Evolutionary conservation across 1,140 invertebrate species (phyloP).

Genomic region (Proctacanthus coquilletti): DNA sequence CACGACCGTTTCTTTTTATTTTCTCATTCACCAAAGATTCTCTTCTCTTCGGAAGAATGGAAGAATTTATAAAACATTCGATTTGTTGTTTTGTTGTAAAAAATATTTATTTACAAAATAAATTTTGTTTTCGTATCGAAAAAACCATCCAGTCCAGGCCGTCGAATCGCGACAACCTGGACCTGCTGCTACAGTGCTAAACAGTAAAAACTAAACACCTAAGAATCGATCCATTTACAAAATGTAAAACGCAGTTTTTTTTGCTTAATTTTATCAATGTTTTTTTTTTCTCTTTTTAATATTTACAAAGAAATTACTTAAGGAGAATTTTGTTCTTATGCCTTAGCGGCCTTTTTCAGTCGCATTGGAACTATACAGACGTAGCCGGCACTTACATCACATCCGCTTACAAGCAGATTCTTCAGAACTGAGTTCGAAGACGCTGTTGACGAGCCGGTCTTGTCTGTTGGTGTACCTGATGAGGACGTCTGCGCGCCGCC

Average conservation of each 20-base stretch:
- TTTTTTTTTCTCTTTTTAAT: slow-evolving; percentile 4
- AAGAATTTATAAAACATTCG: slow-evolving; percentile 8
- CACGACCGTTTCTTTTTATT: slow-evolving; percentile 3
- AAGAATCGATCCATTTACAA: slow-evolving; percentile 32
- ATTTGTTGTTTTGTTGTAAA: slow-evolving; percentile 3
- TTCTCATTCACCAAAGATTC: background rate
- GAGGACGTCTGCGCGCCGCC: slow-evolving; percentile 11
- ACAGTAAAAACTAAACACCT: too few relatives aligned
- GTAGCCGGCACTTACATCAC: slow-evolving; percentile 80
- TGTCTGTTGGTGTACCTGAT: background rate
- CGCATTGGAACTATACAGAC: slow-evolving; percentile 59
- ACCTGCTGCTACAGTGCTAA: too few relatives aligned
- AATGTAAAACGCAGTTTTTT: slow-evolving; percentile 16
- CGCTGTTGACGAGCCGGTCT: slow-evolving; percentile 24
- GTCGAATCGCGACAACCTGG: too few relatives aligned
- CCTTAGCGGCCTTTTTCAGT: slow-evolving; percentile 30
- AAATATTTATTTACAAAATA: slow-evolving; percentile 7
- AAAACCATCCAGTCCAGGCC: too few relatives aligned
- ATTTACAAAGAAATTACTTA: background rate
- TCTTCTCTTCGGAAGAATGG: slow-evolving; percentile 1
- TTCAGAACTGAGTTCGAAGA: slow-evolving; percentile 49
- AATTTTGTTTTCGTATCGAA: slow-evolving; percentile 2
- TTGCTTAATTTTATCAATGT: slow-evolving; percentile 2
- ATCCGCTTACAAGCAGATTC: slow-evolving; percentile 81
- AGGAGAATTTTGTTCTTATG: slow-evolving; percentile 12